These are phyloP conservation scores for Oenanthe oenanthe DNA, from an alignment of 2,113 vertebrate species.

Conservation along the genomic window DNA sequence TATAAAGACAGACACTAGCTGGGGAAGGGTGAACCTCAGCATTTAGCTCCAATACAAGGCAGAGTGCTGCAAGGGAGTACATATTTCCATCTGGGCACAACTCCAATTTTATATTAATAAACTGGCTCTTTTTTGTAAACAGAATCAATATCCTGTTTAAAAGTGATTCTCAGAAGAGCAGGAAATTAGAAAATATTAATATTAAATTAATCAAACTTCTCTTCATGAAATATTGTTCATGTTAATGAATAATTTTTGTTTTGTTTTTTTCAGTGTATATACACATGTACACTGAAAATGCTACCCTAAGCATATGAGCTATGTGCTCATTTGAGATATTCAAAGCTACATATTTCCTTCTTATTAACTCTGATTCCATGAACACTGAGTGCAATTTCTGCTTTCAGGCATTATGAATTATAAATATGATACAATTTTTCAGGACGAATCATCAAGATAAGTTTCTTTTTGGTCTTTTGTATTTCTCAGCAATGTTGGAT, in stretches of 20 bases:
- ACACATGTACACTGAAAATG: neutral
- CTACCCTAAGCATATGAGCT: neutral
- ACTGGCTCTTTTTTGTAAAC: conserved; percentile 37
- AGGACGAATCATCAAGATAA: neutral
- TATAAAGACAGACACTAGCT: neutral
- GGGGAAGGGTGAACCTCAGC: neutral
- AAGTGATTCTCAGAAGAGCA: conserved; percentile 30
- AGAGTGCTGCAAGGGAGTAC: neutral
- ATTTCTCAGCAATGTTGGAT: neutral
- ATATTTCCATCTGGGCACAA: conserved; percentile 16
- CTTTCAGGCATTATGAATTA: neutral
- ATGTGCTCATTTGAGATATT: neutral
- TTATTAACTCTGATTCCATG: neutral
- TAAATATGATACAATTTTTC: neutral
- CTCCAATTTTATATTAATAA: conserved; percentile 49
- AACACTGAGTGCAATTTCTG: neutral
- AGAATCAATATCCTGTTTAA: conserved; percentile 63
- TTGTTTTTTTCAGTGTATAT: neutral
- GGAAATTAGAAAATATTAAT: conserved; percentile 54
- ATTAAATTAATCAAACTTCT: conserved; percentile 23
- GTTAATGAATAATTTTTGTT: neutral
- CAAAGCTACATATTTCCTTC: neutral
- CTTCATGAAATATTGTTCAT: neutral
- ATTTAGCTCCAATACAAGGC: neutral
- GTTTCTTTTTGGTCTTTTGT: neutral